Conservation (phyloP, 2,797 vertebrate genomes). For the Taeniopygia guttata region DNA sequence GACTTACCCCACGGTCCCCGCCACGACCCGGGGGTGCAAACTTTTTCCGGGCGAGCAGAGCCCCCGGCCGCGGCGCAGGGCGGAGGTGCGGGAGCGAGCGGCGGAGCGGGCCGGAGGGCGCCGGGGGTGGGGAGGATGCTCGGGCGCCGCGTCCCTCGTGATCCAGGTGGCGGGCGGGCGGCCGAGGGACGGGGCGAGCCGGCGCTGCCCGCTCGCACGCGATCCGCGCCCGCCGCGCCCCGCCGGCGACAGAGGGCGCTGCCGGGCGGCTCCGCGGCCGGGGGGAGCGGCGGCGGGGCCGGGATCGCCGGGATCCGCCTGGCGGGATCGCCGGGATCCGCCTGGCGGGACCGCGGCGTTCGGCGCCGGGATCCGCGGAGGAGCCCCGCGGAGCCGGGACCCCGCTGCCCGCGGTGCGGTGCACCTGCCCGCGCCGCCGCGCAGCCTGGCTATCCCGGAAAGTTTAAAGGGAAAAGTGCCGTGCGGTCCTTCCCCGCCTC, state of each 20-base stretch:
- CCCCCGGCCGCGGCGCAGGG: not conserved
- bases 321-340: not conserved
- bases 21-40: constrained; percentile 9
- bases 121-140: constrained; percentile 38
- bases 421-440: not conserved
- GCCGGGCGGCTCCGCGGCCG: not conserved
- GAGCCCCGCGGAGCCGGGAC: not conserved
- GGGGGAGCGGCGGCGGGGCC: no score
- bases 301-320: not conserved
- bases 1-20: constrained; percentile 34
- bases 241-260: not conserved
- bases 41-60: constrained; percentile 8
- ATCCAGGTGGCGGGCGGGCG: constrained; percentile 53
- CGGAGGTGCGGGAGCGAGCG: not conserved
- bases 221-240: not conserved
- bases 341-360: not conserved
- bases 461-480: not conserved
- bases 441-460: not conserved
- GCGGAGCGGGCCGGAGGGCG: not conserved
- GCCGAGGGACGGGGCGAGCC: constrained; percentile 28
- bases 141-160: constrained; percentile 39
- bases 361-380: not conserved
- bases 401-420: rapidly evolving
- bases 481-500: not conserved
- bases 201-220: constrained; percentile 23